Evolutionary conservation across 2,113 vertebrate genomes (phyloP), one percentile per base, ranked within the genome.

Genomic region (Bostrychus sinensis): DNA sequence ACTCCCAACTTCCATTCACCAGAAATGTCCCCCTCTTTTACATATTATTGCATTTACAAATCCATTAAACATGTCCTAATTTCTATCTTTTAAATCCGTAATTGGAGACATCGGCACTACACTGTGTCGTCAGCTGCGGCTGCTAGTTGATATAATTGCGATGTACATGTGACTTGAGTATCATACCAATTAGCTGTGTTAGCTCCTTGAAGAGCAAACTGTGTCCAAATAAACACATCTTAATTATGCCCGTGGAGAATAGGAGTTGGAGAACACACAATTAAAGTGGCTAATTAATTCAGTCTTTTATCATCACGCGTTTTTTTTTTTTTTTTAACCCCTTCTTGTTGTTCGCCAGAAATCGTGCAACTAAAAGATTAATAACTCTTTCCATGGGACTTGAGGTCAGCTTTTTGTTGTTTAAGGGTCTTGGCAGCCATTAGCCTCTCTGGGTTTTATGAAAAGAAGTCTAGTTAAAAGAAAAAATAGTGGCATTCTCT

Each of bases 171-270:
- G 84, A 85, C 83, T 88, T 71, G 72, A 87, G 84, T 72, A 82
- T 88, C 79, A 89, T 90, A 85, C 75, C 80, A 88, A 90, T 91
- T 88, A 89, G 81, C 76, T 74, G 64, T 62, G 86, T 86, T 85
- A 82, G 83, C 81, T 86, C 80, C 81, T 89, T 88, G 77, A 91
- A 88, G 83, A 85, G 63, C 70, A 89, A 87, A 85, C 76, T 80
- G 86, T 90, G 82, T 86, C 80, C 78, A 88, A 89, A 91, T 90
- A 89, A 91, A 89, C 85, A 87, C 81, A 66, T 89, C 70, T 78
- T 91, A 91, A 91, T 91, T 86, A 87, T 66, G 71, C 85, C 88
- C 82, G 38, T 57, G 66, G 91, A 84, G 86, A 87, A 84, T 84
- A 86, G 26, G 69, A 82, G 70, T 88, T 75, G 81, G 82, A 86